A percentile compares a stretch with the other conserved stretches of the same genome.
phyloP scores from a whole-genome alignment of 2,888 invertebrate species.

The Hyppa rectilinea region DNA sequence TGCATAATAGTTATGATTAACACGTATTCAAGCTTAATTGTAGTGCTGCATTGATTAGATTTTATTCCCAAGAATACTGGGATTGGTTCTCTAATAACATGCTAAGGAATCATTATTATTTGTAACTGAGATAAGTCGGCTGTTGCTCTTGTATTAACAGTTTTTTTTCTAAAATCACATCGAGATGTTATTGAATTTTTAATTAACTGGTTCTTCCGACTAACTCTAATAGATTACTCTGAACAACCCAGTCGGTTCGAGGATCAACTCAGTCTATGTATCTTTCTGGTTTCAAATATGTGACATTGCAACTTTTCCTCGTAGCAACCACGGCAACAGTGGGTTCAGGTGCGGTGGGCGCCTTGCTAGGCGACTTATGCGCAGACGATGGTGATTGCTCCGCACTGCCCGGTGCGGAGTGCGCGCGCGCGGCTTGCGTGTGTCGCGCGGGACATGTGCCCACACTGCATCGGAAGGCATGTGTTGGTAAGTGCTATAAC shows the following conservation, averaged over 20 bases:
- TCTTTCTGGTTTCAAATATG: background rate
- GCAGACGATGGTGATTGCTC: slow-evolving; percentile 90
- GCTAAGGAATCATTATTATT: background rate
- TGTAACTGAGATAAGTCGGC: background rate
- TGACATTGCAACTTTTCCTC: slow-evolving; percentile 2
- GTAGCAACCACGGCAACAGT: slow-evolving; percentile 88
- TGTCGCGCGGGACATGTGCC: slow-evolving; percentile 92
- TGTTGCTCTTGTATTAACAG: background rate
- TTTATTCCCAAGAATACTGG: background rate
- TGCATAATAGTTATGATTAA: background rate
- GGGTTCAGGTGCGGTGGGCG: slow-evolving; percentile 86
- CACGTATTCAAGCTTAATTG: background rate
- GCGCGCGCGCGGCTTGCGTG: slow-evolving; percentile 93
- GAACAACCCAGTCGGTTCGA: background rate
- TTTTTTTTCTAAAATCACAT: background rate
- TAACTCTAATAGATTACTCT: background rate
- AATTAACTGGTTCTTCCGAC: background rate
- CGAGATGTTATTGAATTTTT: background rate
- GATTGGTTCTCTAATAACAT: background rate
- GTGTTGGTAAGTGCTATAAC: slow-evolving; percentile 82
- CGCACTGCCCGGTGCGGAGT: slow-evolving; percentile 93
- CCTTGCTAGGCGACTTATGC: slow-evolving; percentile 95
- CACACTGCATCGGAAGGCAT: slow-evolving; percentile 86
- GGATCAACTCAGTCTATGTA: background rate
- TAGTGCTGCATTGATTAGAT: background rate